phyloP scores from a whole-genome alignment of 2,888 invertebrate species.

The Meganola albula region DNA sequence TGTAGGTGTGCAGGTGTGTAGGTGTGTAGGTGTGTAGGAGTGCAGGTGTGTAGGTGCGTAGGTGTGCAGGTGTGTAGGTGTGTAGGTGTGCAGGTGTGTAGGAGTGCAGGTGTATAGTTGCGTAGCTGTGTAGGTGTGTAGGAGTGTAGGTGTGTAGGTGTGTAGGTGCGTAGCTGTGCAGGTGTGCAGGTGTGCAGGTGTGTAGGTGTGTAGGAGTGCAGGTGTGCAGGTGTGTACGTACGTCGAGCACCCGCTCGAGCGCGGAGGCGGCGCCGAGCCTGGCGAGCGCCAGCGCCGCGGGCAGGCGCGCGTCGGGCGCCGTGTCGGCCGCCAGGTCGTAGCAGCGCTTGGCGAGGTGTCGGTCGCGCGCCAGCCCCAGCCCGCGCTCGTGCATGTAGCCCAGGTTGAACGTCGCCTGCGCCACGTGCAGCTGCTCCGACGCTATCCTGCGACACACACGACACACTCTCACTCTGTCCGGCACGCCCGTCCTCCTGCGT shows the following conservation, averaged over 20 bases:
- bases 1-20: too few species aligned
- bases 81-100: too few species aligned
- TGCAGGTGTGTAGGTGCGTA: too few species aligned
- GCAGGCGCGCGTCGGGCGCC: conserved; percentile 94
- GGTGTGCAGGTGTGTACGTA: too few species aligned
- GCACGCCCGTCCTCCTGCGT: neutral
- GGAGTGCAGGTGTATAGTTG: too few species aligned
- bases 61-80: too few species aligned
- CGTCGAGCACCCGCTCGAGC: conserved; percentile 24
- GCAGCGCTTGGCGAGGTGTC: conserved; percentile 97
- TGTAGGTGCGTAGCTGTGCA: too few species aligned
- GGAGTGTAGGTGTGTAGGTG: too few species aligned
- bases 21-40: too few species aligned
- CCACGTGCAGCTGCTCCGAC: conserved; percentile 93
- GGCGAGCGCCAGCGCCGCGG: conserved; percentile 92
- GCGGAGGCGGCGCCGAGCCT: conserved; percentile 84
- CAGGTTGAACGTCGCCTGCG: conserved; percentile 99
- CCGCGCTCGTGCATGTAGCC: conserved; percentile 99
- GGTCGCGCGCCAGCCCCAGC: conserved; percentile 91
- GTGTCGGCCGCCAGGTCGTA: conserved; percentile 92
- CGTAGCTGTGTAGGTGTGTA: too few species aligned
- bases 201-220: too few species aligned
- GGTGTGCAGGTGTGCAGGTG: too few species aligned
- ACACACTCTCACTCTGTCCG: neutral
- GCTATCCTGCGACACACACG: conserved; percentile 34